These are phyloP conservation scores for Anarsia innoxiella DNA, from an alignment of 2,888 invertebrate genomes.

Conservation along the genomic window DNA sequence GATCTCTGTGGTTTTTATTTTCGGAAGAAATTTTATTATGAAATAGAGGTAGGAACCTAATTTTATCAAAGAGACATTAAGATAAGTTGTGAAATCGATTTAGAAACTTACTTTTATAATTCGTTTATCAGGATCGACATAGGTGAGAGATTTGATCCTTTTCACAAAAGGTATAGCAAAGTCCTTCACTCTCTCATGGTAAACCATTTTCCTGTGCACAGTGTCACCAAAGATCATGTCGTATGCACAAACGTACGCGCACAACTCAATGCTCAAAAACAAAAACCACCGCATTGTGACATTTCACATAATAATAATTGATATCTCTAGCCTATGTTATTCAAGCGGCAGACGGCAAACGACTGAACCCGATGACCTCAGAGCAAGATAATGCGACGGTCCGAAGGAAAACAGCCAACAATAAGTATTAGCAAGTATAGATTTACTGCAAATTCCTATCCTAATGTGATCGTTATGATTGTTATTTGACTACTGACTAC, in stretches of 20 bases:
- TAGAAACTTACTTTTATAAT: constrained; percentile 50
- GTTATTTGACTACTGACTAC: too few relatives aligned
- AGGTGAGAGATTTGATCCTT: constrained; percentile 52
- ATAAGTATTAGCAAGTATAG: too few relatives aligned
- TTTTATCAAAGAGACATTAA: too few relatives aligned
- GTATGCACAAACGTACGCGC: constrained; percentile 39
- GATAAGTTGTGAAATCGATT: too few relatives aligned
- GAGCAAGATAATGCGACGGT: not conserved
- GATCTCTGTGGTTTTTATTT: too few relatives aligned
- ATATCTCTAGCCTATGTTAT: constrained; percentile 14
- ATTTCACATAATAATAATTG: constrained; percentile 38
- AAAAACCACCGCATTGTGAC: constrained; percentile 49
- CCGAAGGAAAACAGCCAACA: too few relatives aligned
- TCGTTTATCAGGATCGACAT: constrained; percentile 55
- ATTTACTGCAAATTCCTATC: too few relatives aligned
- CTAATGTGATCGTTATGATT: too few relatives aligned
- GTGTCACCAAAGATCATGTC: constrained; percentile 67
- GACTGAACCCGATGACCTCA: constrained; percentile 44
- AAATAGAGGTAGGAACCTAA: too few relatives aligned
- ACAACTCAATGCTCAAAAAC: constrained; percentile 29
- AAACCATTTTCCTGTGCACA: constrained; percentile 67
- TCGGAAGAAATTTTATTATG: too few relatives aligned
- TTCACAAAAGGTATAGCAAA: constrained; percentile 68
- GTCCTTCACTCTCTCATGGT: constrained; percentile 64
- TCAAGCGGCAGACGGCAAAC: constrained; percentile 25